A percentile compares a stretch with the other conserved stretches of the same genome.
These are phyloP conservation scores for Carcharodon carcharias DNA, from an alignment of 2,797 vertebrate genomes.

Conservation along the genomic window DNA sequence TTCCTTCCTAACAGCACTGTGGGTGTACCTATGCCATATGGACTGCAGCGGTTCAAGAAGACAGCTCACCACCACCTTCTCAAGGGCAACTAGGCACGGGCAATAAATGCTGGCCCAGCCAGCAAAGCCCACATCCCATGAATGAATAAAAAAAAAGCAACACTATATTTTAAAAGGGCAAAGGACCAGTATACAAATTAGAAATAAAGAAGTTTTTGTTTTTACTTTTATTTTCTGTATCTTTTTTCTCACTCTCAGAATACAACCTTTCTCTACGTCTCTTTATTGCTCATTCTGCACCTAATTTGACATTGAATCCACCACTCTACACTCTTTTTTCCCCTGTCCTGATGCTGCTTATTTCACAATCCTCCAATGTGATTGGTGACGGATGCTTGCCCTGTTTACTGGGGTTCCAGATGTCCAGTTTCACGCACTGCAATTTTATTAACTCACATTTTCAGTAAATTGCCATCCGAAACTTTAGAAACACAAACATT, in stretches of 20 bases:
- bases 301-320: background rate
- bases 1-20: too few species aligned
- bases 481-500: background rate
- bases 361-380: background rate
- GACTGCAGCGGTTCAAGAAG: too few species aligned
- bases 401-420: background rate
- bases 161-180: background rate
- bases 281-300: background rate
- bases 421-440: background rate
- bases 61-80: too few species aligned
- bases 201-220: background rate
- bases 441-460: too few species aligned
- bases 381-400: background rate
- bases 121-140: too few species aligned
- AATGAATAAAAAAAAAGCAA: background rate
- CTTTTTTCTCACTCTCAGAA: background rate
- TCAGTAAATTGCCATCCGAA: background rate
- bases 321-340: background rate
- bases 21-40: too few species aligned
- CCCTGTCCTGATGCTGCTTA: background rate
- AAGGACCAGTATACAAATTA: background rate
- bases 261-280: background rate
- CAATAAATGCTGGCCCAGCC: too few species aligned
- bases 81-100: too few species aligned
- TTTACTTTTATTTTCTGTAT: background rate